Conservation (phyloP, 2,888 invertebrate species). For the Amblyjoppa fuscipennis region DNA sequence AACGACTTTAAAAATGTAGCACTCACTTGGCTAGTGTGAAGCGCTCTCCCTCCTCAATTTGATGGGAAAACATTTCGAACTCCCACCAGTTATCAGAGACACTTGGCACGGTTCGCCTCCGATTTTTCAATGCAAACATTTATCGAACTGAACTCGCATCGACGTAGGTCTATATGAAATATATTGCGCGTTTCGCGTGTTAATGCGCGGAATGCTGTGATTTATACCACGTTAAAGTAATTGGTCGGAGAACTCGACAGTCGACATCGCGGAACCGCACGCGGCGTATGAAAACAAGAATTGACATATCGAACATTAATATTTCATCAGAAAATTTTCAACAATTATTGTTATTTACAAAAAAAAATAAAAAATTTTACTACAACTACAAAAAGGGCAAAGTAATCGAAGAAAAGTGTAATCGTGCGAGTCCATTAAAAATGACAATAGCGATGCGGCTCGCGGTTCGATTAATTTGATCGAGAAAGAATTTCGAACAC, state of each 20-base stretch:
- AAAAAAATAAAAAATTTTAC: not conserved
- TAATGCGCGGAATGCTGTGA: conserved; percentile 39
- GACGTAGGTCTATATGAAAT: not conserved
- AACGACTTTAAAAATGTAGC: no score
- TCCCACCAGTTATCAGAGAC: not conserved
- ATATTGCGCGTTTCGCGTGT: conserved; percentile 12
- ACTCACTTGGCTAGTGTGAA: no score
- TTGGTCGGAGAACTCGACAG: conserved; percentile 6
- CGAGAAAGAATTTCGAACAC: not conserved
- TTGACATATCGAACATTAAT: no score
- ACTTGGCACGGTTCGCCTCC: not conserved
- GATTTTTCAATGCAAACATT: not conserved
- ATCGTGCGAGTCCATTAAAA: not conserved
- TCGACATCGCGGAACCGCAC: conserved; percentile 12
- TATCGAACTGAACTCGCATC: not conserved
- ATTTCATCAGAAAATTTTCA: no score
- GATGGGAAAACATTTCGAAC: not conserved
- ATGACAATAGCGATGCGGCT: not conserved
- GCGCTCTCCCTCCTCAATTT: not conserved
- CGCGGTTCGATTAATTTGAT: not conserved
- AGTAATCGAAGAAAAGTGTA: not conserved
- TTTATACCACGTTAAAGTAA: conserved; percentile 49
- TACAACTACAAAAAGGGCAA: not conserved
- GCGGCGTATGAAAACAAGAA: no score
- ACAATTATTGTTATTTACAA: not conserved